A percentile compares a stretch with the other conserved stretches of the same genome.
phyloP scores from a whole-genome alignment of 2,113 vertebrate species.

The Crotalus helleri region DNA sequence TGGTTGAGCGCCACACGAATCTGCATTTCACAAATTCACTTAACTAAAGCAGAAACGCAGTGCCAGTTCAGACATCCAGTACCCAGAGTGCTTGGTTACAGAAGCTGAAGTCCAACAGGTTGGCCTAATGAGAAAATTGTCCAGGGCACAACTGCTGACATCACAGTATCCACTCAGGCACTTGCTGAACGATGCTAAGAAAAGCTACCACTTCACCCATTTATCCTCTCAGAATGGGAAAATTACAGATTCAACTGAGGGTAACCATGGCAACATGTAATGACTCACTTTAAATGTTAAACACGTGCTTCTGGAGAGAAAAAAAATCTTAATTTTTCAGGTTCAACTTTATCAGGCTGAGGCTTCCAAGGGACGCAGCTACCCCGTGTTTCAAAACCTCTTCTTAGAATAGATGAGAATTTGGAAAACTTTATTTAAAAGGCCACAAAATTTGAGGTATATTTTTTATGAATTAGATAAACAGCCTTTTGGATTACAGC shows the following conservation, averaged over 20 bases:
- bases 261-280: slow-evolving; percentile 20
- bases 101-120: background rate
- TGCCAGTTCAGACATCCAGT: background rate
- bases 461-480: background rate
- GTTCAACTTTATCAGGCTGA: slow-evolving; percentile 16
- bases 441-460: background rate
- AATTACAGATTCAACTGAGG: slow-evolving; percentile 23
- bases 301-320: background rate
- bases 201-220: background rate
- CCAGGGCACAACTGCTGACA: background rate
- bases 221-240: slow-evolving; percentile 27
- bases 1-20: background rate
- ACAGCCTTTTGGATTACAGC: too few species aligned
- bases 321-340: slow-evolving; percentile 14
- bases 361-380: background rate
- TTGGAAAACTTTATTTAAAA: background rate
- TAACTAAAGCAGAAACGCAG: background rate
- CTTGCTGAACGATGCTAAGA: background rate
- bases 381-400: background rate
- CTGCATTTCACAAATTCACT: background rate
- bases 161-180: background rate
- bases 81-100: background rate
- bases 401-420: background rate
- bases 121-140: background rate
- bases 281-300: background rate